These are phyloP conservation scores for Natator depressus DNA, from an alignment of 2,113 vertebrate species.

Conservation along the genomic window DNA sequence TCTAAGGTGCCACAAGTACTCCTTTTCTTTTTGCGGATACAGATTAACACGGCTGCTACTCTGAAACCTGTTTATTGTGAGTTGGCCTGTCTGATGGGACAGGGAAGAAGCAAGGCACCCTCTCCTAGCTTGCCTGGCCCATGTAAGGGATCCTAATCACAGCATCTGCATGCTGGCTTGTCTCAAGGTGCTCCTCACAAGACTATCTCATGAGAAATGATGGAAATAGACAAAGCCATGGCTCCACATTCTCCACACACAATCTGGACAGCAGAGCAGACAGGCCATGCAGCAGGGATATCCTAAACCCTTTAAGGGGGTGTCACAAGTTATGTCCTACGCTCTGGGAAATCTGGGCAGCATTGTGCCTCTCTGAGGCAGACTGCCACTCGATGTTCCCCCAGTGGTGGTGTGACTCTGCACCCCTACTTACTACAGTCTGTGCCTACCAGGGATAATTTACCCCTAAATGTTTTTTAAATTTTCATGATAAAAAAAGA, in stretches of 20 bases:
- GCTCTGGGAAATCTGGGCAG: neutral
- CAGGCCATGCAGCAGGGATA: neutral
- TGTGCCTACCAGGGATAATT: neutral
- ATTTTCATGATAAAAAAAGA: neutral
- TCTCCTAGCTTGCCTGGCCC: neutral
- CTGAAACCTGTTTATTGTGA: neutral
- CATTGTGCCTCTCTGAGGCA: neutral
- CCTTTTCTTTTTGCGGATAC: too few species aligned
- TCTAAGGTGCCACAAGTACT: too few species aligned
- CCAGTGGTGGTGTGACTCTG: neutral
- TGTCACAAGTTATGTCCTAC: neutral
- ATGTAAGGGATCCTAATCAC: neutral
- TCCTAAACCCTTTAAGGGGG: neutral
- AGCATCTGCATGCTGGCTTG: neutral
- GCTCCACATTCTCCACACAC: neutral
- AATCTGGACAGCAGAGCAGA: neutral
- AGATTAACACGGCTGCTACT: too few species aligned
- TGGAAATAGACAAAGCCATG: neutral
- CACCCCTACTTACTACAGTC: rapidly evolving
- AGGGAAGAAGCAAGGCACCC: neutral
- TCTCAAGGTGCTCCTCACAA: neutral
- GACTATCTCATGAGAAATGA: neutral
- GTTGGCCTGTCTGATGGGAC: neutral
- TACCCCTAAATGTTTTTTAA: neutral
- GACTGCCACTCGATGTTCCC: neutral